Base-by-base conservation (phyloP, 2,797 vertebrate species). In the Nannoperca australis region DNA sequence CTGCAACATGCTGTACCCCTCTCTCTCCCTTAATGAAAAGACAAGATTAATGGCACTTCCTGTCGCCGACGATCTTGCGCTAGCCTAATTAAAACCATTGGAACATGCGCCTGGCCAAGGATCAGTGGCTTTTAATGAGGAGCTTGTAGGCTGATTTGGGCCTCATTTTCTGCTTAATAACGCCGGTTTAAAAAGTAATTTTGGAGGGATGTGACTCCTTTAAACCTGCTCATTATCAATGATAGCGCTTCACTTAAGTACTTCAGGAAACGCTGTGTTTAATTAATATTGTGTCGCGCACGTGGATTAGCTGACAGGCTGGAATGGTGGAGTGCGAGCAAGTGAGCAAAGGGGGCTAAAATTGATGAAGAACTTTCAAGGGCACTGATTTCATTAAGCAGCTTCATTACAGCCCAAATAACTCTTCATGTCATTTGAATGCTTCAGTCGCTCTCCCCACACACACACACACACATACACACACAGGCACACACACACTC, bases 141-240 rank as follows among this genome's bases (percentile, higher is more conserved):
- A 95, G 93, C 95, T 96, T 96, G 96, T 97, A 95, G 95, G 95
- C 95, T 97, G 97, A 97, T 97, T 96, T 97, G 95, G 95, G 95
- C 96, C 96, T 97, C 96, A 97, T 97, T 97, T 97, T 97, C 97
- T 97, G 96, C 96, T 96, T 97, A 97, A 97, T 97, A 96, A 96
- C 96, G 95, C 96, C 92, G 95, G 95, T 97, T 97, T 96, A 96
- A 96, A 97, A 96, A 96, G 96, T 96, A 95, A 95, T 97, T 96
- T 96, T 96, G 94, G 96, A 95, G 94, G 95, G 95, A 95, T 93
- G 93, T 95, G 94, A 95, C 94, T 96, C 95, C 94, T 96, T 96
- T 95, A 96, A 96, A 96, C 96, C 96, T 95, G 95, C 95, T 96
- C 95, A 96, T 97, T 97, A 96, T 95, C 96, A 95, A 95, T 94